phyloP scores from a whole-genome alignment of 2,888 invertebrate genomes.

The Mimachlamys varia region DNA sequence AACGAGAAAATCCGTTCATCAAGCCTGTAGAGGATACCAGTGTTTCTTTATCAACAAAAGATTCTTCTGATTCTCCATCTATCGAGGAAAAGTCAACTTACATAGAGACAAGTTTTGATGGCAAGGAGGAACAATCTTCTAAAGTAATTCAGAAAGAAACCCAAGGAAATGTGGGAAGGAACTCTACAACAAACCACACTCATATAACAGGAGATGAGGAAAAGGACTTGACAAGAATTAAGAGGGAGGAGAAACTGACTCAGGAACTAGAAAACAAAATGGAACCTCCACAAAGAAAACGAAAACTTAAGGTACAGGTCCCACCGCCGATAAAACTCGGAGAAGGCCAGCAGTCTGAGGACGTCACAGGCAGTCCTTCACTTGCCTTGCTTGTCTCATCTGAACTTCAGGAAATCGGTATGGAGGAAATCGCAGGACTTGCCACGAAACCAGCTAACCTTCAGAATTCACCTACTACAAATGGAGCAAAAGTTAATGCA shows the following conservation, averaged over 20 bases:
- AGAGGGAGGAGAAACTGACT: no score
- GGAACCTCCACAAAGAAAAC: conserved; percentile 1
- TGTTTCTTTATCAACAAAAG: background rate
- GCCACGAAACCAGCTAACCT: background rate
- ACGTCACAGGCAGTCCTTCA: background rate
- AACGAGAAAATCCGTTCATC: background rate
- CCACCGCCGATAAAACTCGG: conserved; percentile 54
- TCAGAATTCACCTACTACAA: background rate
- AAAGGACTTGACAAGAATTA: no score
- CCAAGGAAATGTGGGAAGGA: background rate
- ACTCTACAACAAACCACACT: background rate
- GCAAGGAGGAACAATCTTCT: background rate
- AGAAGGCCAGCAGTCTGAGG: conserved; percentile 40
- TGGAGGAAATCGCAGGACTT: background rate
- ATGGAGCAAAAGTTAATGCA: background rate
- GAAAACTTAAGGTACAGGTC: conserved; percentile 22
- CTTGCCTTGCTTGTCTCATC: background rate
- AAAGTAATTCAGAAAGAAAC: background rate
- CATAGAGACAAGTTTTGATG: background rate
- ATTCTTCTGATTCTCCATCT: background rate
- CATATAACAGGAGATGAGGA: background rate
- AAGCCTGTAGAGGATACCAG: background rate
- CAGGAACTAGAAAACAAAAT: background rate
- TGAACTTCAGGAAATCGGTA: background rate
- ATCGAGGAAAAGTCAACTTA: background rate